Evolutionary conservation across 1,140 invertebrate species (phyloP).

Genomic region (Tetramorium parvispinum): DNA sequence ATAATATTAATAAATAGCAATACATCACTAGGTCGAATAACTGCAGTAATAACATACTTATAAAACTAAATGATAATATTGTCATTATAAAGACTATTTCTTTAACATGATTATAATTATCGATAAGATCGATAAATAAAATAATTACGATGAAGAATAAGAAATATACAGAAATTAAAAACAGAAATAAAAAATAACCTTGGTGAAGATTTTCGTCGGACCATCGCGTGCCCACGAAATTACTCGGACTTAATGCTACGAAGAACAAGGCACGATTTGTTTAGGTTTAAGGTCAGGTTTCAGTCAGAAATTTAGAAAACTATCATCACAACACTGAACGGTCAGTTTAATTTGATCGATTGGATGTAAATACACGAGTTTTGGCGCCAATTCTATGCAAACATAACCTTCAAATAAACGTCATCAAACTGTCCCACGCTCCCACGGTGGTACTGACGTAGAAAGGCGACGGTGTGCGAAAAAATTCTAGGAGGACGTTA

Average conservation of each 20-base stretch:
- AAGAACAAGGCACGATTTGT: neutral
- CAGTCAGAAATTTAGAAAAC: constrained; percentile 1
- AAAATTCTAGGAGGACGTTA: neutral
- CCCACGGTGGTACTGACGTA: neutral
- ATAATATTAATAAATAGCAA: neutral
- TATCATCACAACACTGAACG: neutral
- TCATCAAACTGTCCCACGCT: neutral
- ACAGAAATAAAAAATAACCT: constrained; percentile 41
- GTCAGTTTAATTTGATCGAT: neutral
- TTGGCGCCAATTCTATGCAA: constrained; percentile 14
- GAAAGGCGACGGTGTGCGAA: neutral
- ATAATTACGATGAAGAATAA: neutral
- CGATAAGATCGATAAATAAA: neutral
- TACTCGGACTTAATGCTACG: neutral
- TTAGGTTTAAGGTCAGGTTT: neutral
- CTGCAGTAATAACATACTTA: no score
- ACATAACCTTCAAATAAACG: neutral
- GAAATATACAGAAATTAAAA: neutral
- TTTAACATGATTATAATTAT: neutral
- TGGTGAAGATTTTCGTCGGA: constrained; percentile 1
- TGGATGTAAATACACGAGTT: neutral
- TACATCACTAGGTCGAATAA: no score
- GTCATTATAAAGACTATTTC: neutral
- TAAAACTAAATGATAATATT: neutral
- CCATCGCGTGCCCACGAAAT: constrained; percentile 25